Conservation (phyloP, 2,797 vertebrate genomes). For the Poecile montanus region DNA sequence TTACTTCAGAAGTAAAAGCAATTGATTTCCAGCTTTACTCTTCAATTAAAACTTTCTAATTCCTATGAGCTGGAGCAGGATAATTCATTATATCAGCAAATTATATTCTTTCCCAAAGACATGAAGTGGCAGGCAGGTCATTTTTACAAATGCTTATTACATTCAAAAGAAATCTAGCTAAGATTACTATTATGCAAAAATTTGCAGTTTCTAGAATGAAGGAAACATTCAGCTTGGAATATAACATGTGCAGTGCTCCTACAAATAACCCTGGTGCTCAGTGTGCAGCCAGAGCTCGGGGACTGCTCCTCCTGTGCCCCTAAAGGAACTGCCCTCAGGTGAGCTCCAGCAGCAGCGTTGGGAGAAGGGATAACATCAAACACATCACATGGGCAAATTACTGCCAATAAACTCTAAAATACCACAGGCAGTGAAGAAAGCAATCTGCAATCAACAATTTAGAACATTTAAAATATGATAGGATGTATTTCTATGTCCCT, state of each 20-base stretch:
- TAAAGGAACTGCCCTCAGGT: background rate
- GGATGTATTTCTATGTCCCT: background rate
- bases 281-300: background rate
- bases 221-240: background rate
- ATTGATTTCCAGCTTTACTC: constrained; percentile 6
- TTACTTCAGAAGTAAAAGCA: background rate
- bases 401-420: background rate
- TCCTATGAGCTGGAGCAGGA: background rate
- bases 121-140: background rate
- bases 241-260: background rate
- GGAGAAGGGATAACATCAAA: background rate
- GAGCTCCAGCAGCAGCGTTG: background rate
- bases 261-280: background rate
- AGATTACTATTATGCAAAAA: background rate
- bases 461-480: background rate
- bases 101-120: background rate
- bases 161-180: background rate
- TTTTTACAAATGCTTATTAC: background rate
- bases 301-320: background rate
- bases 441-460: background rate
- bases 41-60: background rate
- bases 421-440: background rate
- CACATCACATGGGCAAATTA: background rate
- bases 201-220: background rate
- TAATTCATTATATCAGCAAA: background rate